These are phyloP conservation scores for Bombus balteatus DNA, from an alignment of 1,140 invertebrate genomes.

Conservation along the genomic window DNA sequence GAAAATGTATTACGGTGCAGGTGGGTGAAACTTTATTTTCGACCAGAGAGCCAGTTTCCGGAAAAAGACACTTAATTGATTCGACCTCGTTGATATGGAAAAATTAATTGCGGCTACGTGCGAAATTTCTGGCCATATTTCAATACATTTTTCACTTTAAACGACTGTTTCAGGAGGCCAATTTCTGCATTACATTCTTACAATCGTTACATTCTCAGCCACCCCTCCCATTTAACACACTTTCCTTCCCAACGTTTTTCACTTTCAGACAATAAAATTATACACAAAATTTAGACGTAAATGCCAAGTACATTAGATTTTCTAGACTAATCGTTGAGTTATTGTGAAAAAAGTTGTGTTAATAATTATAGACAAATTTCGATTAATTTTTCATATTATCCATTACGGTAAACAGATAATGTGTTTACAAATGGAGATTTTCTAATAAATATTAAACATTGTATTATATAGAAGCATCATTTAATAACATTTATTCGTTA, in stretches of 20 bases:
- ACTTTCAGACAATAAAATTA: neutral
- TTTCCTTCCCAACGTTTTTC: neutral
- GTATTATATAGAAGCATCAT: neutral
- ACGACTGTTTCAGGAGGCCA: neutral
- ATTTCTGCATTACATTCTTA: neutral
- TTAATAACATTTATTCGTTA: neutral
- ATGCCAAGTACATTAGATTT: too few species aligned
- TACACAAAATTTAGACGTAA: too few species aligned
- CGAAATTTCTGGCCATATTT: neutral
- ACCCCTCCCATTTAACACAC: neutral
- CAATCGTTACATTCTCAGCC: too few species aligned
- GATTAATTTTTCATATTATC: too few species aligned
- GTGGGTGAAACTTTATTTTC: neutral
- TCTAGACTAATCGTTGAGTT: too few species aligned
- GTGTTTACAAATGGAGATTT: neutral
- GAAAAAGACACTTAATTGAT: neutral
- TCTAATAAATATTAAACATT: neutral
- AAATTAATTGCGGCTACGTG: neutral
- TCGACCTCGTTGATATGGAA: neutral
- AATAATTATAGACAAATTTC: too few species aligned
- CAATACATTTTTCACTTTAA: neutral
- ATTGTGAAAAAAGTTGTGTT: too few species aligned
- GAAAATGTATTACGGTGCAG: neutral
- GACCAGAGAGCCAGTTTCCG: neutral
- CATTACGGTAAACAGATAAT: too few species aligned